phyloP scores from a whole-genome alignment of 2,888 invertebrate species.

The Electrophaes corylata region DNA sequence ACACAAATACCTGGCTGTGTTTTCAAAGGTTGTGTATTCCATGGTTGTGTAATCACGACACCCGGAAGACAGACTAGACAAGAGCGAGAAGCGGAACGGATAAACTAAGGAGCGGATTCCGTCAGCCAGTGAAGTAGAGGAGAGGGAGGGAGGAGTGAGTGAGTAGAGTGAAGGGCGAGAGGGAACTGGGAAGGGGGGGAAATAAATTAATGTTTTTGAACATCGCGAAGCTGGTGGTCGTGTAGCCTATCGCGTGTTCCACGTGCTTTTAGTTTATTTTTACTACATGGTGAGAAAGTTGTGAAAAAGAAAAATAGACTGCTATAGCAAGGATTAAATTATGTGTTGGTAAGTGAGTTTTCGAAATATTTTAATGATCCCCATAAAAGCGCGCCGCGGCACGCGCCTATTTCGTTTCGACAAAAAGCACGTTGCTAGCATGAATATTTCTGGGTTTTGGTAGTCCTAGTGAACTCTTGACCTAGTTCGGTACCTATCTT shows the following conservation, averaged over 20 bases:
- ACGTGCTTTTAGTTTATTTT: slow-evolving; percentile 42
- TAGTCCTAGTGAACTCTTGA: not conserved
- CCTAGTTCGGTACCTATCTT: not conserved
- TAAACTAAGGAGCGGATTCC: too few species aligned
- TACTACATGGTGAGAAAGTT: slow-evolving; percentile 15
- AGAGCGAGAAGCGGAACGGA: too few species aligned
- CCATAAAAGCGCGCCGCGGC: slow-evolving; percentile 8
- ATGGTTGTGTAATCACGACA: too few species aligned
- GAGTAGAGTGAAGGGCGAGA: too few species aligned
- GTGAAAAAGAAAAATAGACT: not conserved
- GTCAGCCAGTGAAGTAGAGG: too few species aligned
- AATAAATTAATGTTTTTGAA: slow-evolving; percentile 43
- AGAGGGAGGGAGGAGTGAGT: too few species aligned
- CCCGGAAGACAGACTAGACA: too few species aligned
- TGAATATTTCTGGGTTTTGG: slow-evolving; percentile 3
- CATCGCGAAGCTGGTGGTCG: slow-evolving; percentile 55
- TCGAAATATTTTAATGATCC: not conserved
- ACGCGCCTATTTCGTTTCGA: slow-evolving; percentile 15
- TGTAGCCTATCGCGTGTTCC: slow-evolving; percentile 50
- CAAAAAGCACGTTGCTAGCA: slow-evolving; percentile 21
- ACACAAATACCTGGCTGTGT: too few species aligned
- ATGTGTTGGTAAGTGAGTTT: slow-evolving; percentile 21
- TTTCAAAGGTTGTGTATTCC: too few species aligned
- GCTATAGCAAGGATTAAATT: not conserved
- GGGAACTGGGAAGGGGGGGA: too few species aligned